Evolutionary conservation across 2,113 vertebrate genomes (phyloP), one percentile per base, ranked within the genome.

Genomic region (Anolis carolinensis): DNA sequence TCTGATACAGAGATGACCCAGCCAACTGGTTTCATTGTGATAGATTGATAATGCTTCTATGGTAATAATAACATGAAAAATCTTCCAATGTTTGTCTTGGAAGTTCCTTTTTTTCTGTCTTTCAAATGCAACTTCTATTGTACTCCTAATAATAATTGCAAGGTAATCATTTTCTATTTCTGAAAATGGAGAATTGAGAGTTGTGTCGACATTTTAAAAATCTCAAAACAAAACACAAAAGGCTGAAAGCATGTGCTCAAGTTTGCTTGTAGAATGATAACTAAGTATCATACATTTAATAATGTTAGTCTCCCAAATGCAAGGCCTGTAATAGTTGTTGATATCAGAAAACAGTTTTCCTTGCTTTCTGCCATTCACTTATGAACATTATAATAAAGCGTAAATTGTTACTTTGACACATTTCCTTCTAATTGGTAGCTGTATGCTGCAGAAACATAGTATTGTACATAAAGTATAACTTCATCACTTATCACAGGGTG

Each of bases 311-410:
- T 62, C 59, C 59, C 55, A 62, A 79, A 62, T 62, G 55, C 32
- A 79, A 36, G 55, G 9, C 21, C 34, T 72, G 55, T 62, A 21
- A 68, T 30, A 68, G 65, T 9, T 67, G 20, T 21, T 27, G 25
- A 68, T 68, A 25, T 68, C 30, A 68, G 25, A 30, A 30, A 68
- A 55, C 48, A 36, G 59, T 62, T 62, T 34, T 79, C 52, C 32
- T 79, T 62, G 34, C 65, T 63, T 75, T 90, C 87, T 93, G 90
- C 79, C 82, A 89, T 72, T 72, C 89, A 80, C 73, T 89, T 72
- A 44, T 11, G n/a, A 79, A 48, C 39, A 48, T 86, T 87, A 63
- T 84, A 83, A 84, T 62, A 91, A 48, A 88, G 89, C 89, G 89
- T 84, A 10, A 92, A 85, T 4, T 2, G 55, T 78, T 81, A 81